These are phyloP conservation scores for Indicator maculatus DNA, from an alignment of 2,113 vertebrate species.

Conservation along the genomic window DNA sequence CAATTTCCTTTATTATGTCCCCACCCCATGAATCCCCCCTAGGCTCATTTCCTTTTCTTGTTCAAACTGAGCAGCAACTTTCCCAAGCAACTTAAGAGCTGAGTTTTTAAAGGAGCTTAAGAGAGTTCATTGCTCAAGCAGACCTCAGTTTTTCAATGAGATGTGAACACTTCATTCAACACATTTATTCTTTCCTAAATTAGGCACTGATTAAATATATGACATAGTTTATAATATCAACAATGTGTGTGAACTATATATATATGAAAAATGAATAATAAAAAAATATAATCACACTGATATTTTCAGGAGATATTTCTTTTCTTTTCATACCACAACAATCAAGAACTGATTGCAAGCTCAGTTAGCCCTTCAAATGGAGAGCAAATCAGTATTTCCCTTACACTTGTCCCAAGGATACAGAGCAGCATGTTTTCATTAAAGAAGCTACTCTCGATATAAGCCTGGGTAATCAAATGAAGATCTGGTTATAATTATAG, in stretches of 20 bases:
- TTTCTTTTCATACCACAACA: not conserved
- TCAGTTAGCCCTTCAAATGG: not conserved
- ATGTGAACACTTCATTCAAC: not conserved
- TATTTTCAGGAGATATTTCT: not conserved
- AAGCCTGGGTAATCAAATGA: constrained; percentile 37
- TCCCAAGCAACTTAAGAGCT: constrained; percentile 29
- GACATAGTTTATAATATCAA: not conserved
- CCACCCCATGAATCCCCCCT: constrained; percentile 35
- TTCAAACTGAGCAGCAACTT: constrained; percentile 27
- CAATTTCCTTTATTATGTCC: constrained; percentile 55
- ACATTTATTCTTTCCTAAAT: not conserved
- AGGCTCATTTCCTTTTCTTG: constrained; percentile 64
- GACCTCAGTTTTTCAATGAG: not conserved
- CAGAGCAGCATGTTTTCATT: constrained; percentile 30
- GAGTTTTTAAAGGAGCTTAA: not conserved
- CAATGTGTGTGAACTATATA: not conserved
- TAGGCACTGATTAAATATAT: not conserved
- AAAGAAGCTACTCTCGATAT: constrained; percentile 42
- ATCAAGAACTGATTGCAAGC: not conserved
- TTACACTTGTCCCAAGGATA: constrained; percentile 38
- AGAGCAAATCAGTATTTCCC: constrained; percentile 13
- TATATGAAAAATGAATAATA: not conserved
- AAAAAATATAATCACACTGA: not conserved
- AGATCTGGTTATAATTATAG: constrained; percentile 41
- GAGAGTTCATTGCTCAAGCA: fast-evolving